A percentile compares a stretch with the other conserved stretches of the same genome.
phyloP scores from a whole-genome alignment of 2,797 vertebrate species.

The Saxicola maurus region DNA sequence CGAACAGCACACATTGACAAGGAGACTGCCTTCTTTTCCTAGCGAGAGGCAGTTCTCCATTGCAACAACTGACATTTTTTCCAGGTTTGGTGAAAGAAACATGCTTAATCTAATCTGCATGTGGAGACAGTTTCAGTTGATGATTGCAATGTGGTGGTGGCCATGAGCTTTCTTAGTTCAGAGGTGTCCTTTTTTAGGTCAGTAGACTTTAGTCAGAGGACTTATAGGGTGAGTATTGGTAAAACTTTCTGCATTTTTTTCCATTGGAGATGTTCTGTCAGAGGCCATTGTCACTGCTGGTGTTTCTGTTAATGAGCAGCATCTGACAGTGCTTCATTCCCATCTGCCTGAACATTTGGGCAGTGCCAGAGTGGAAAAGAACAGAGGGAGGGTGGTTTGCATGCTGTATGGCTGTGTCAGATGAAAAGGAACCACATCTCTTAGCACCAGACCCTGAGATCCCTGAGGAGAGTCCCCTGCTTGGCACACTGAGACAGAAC shows the following conservation, averaged over 20 bases:
- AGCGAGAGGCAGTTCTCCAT: not conserved
- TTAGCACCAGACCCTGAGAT: not conserved
- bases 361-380: not conserved
- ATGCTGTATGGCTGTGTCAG: not conserved
- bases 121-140: accelerated
- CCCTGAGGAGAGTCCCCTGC: not conserved
- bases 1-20: not conserved
- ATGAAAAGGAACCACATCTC: not conserved
- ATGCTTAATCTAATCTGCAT: not conserved
- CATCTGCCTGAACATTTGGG: not conserved
- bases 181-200: not conserved
- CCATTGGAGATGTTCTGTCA: not conserved
- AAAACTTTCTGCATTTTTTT: not conserved
- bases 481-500: not conserved
- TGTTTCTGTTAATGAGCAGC: not conserved
- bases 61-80: not conserved
- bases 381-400: not conserved
- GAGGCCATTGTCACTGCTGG: accelerated
- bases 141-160: not conserved
- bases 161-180: not conserved
- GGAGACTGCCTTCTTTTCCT: not conserved
- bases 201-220: not conserved
- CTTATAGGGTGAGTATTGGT: accelerated
- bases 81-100: not conserved
- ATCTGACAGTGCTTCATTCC: not conserved